Conservation (phyloP, 2,888 invertebrate genomes). For the Periphyllus acericola region DNA sequence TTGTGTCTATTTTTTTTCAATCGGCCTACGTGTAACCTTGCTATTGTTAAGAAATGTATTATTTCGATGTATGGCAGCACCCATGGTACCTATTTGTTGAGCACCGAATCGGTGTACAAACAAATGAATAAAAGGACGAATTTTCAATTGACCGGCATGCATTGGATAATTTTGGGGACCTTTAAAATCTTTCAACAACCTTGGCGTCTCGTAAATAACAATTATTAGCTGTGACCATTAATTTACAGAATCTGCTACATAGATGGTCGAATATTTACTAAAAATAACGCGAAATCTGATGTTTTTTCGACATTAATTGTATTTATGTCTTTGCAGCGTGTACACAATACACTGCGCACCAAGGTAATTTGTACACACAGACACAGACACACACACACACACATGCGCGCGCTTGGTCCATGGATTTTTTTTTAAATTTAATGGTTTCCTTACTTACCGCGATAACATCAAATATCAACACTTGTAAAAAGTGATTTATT, state of each 20-base stretch:
- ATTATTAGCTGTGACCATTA: background rate
- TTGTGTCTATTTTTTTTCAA: slow-evolving; percentile 18
- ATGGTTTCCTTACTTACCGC: background rate
- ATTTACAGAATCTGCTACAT: background rate
- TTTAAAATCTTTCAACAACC: slow-evolving; percentile 10
- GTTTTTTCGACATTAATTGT: background rate
- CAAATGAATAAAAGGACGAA: background rate
- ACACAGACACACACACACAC: too few species aligned
- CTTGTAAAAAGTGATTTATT: too few species aligned
- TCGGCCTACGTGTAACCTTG: slow-evolving; percentile 46
- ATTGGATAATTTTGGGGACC: slow-evolving; percentile 17
- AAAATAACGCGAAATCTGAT: slow-evolving; percentile 4
- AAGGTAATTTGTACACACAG: slow-evolving; percentile 26
- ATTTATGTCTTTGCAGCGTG: background rate
- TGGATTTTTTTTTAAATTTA: background rate
- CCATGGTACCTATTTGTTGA: background rate
- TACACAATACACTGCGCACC: background rate
- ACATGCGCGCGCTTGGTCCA: too few species aligned
- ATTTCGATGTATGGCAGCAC: background rate
- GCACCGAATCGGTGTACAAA: background rate
- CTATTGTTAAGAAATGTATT: slow-evolving; percentile 36
- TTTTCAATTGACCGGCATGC: slow-evolving; percentile 6
- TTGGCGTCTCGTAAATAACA: slow-evolving; percentile 22
- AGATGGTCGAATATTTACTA: background rate
- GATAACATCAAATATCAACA: too few species aligned